These are phyloP conservation scores for Aleiodes leptofemur DNA, from an alignment of 2,888 invertebrate species.

Conservation along the genomic window DNA sequence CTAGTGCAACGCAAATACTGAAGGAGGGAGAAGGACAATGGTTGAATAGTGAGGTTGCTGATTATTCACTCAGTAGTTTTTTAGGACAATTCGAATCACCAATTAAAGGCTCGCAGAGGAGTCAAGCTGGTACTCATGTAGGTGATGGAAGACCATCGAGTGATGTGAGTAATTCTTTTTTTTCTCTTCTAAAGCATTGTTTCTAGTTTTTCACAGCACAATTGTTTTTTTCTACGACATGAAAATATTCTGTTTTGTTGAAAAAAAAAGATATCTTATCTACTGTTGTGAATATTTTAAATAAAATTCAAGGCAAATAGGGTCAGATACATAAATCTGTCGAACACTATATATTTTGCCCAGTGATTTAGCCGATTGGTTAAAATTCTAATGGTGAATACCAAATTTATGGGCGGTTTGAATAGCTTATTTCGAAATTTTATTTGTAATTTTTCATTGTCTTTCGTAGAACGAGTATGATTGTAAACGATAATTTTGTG, in stretches of 20 bases:
- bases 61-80: slow-evolving; percentile 91
- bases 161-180: slow-evolving; percentile 75
- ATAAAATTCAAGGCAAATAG: too few relatives aligned
- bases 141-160: slow-evolving; percentile 77
- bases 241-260: neutral
- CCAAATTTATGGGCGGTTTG: neutral
- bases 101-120: slow-evolving; percentile 75
- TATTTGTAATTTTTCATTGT: neutral
- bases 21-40: slow-evolving; percentile 81
- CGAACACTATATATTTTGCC: too few relatives aligned
- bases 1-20: slow-evolving; percentile 72
- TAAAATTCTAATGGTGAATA: too few relatives aligned
- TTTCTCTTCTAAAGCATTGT: too few relatives aligned
- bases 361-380: too few relatives aligned
- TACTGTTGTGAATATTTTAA: too few relatives aligned
- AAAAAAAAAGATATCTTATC: too few relatives aligned
- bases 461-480: too few relatives aligned
- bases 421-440: neutral
- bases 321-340: too few relatives aligned
- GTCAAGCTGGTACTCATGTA: slow-evolving; percentile 64
- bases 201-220: neutral
- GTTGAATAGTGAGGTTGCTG: slow-evolving; percentile 84
- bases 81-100: slow-evolving; percentile 88
- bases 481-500: too few relatives aligned
- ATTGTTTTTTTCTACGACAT: neutral